Evolutionary conservation across 2,888 invertebrate species (phyloP).

Genomic region (Epistrophella euchroma): DNA sequence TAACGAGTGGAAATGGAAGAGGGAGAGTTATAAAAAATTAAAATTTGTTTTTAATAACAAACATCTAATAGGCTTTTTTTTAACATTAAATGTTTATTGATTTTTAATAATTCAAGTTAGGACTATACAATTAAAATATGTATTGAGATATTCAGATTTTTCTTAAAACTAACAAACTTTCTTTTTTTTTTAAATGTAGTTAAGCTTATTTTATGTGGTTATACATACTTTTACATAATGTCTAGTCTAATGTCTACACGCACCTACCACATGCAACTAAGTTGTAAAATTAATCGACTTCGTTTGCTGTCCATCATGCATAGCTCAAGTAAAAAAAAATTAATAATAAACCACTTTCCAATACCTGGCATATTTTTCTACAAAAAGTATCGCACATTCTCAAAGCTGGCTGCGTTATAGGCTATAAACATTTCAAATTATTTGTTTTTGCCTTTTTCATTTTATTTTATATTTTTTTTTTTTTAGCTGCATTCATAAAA

Average conservation of each 20-base stretch:
- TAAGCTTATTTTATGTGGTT: not conserved
- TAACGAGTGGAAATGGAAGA: too few relatives aligned
- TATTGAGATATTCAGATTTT: too few relatives aligned
- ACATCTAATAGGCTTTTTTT: too few relatives aligned
- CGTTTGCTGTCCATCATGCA: conserved; percentile 12
- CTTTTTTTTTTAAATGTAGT: not conserved
- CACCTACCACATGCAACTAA: conserved; percentile 4
- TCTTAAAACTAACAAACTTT: not conserved
- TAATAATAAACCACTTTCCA: conserved; percentile 24
- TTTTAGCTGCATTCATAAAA: conserved; percentile 17
- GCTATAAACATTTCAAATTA: conserved; percentile 65
- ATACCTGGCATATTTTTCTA: not conserved
- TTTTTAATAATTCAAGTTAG: too few relatives aligned
- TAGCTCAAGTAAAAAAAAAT: not conserved
- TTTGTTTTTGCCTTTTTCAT: conserved; percentile 48
- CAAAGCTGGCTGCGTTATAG: conserved; percentile 33
- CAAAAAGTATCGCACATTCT: conserved; percentile 47
- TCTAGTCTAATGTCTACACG: not conserved
- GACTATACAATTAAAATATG: too few relatives aligned
- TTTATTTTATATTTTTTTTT: conserved; percentile 29
- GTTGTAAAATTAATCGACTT: conserved; percentile 17
- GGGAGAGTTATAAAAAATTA: too few relatives aligned
- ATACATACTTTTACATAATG: not conserved
- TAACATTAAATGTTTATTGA: too few relatives aligned
- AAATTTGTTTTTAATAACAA: too few relatives aligned